Evolutionary conservation across 64 coral and sea anemone genomes (phyloP).

Genomic region (Astreopora myriophthalma): DNA sequence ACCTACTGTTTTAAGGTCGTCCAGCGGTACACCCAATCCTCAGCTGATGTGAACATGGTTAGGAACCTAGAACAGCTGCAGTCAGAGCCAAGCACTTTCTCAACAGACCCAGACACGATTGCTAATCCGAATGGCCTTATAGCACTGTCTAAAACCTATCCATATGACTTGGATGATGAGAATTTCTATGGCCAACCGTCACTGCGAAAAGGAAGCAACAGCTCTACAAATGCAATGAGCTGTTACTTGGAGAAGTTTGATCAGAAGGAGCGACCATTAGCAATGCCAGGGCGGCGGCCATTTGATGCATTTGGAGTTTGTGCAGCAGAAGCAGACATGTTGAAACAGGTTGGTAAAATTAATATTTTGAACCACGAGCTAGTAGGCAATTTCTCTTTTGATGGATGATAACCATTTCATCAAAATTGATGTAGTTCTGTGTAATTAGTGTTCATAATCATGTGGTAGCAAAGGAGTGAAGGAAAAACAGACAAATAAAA

Average conservation of each 20-base stretch:
- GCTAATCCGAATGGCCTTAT: not conserved
- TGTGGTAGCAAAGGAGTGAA: too few species aligned
- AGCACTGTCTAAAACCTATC: constrained; percentile 27
- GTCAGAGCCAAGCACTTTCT: constrained; percentile 68
- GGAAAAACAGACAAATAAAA: too few species aligned
- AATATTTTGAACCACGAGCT: not conserved
- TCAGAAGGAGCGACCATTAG: constrained; percentile 25
- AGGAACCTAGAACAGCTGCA: constrained; percentile 88
- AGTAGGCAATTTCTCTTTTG: too few species aligned
- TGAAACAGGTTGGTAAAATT: constrained; percentile 81
- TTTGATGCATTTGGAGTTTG: constrained; percentile 99
- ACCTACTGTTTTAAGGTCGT: constrained; percentile 95
- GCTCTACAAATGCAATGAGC: not conserved
- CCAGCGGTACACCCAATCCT: constrained; percentile 81
- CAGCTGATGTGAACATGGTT: constrained; percentile 51
- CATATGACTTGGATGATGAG: constrained; percentile 81
- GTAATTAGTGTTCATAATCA: too few species aligned
- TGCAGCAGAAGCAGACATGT: constrained; percentile 87
- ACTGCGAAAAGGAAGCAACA: constrained; percentile 42
- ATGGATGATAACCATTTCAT: too few species aligned
- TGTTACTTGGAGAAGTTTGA: constrained; percentile 74
- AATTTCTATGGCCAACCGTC: constrained; percentile 26
- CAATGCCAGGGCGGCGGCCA: constrained; percentile 58
- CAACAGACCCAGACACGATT: constrained; percentile 62
- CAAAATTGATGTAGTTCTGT: too few species aligned